Base-by-base conservation (phyloP, 2,888 invertebrate species). In the Tupiocoris notatus region DNA sequence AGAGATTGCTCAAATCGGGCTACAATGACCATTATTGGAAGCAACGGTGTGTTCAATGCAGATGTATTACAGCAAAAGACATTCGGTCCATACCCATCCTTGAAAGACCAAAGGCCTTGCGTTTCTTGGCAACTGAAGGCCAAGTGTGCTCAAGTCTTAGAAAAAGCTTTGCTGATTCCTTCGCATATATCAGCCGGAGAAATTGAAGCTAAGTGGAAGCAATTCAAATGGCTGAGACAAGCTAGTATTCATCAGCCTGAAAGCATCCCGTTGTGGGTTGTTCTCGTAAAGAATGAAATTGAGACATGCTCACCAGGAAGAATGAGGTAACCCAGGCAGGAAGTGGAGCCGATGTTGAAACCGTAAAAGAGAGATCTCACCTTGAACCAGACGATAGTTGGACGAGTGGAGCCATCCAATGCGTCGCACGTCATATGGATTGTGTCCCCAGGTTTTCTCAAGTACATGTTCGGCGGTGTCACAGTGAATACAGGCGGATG, bases 381-480 rank as follows among this genome's bases (percentile, higher is more conserved):
- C 85, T 89, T 89, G 80, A 86, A 88, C 91, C 91, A 91, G 76
- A 87, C 86, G 81, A 91, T 88, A 56, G 87, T 86, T 0, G 91
- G 90, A 78, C 87, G 86, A 75, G 88, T 87, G 80, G 90, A 89
- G 21, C 91, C 91, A 82, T 89, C 89, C 67, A 88, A 87, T 62
- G 91, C 91, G 81, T 91, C 91, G 85, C 96, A 96, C 0, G 93
- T 91, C 86, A 96, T 88, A 82, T 90, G 90, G 39, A 95, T 88
- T 62, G 89, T 88, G 82, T 93, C 92, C 18, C 93, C 94, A 61
- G 92, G 87, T 82, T 93, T 91, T 82, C 90, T 88, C 84, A 95
- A 89, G 86, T 96, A 96, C 82, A 93, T 88, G 81, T 92, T 90
- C 83, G 90, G 91, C 20, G 96, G 96, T 18, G 91, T 91, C 71